Evolutionary conservation across 2,888 invertebrate genomes (phyloP).

Genomic region (Graphium colonna): DNA sequence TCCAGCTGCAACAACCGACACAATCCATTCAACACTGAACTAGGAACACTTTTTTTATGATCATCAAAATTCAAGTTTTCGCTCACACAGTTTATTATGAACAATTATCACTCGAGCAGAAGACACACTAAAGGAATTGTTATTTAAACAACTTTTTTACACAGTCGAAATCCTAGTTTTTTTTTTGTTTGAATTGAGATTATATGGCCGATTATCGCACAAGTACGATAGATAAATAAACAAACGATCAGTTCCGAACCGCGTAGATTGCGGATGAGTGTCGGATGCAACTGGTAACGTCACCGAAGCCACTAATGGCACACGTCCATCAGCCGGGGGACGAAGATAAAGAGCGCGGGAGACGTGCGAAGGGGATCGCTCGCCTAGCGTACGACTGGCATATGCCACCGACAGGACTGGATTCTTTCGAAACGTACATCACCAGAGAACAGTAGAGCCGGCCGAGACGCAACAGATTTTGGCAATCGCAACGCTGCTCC

Average conservation of each 20-base stretch:
- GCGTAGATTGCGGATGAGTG: background rate
- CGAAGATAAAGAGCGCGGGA: constrained; percentile 40
- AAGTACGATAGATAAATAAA: too few relatives aligned
- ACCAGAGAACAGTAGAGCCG: constrained; percentile 37
- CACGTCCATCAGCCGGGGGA: constrained; percentile 45
- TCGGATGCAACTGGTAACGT: constrained; percentile 28
- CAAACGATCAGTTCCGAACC: background rate
- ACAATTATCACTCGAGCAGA: too few relatives aligned
- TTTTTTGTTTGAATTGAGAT: too few relatives aligned
- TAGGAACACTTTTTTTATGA: too few relatives aligned
- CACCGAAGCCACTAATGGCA: constrained; percentile 32
- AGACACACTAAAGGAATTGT: too few relatives aligned
- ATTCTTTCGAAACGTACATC: constrained; percentile 15
- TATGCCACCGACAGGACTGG: constrained; percentile 28
- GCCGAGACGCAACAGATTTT: constrained; percentile 62
- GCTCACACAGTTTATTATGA: too few relatives aligned
- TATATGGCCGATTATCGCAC: too few relatives aligned
- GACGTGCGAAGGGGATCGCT: constrained; percentile 40
- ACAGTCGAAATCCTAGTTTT: too few relatives aligned
- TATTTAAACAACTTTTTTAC: too few relatives aligned
- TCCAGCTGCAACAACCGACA: constrained; percentile 84
- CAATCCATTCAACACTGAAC: constrained; percentile 8
- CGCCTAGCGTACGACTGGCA: constrained; percentile 45
- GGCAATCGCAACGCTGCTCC: constrained; percentile 55
- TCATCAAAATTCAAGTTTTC: too few relatives aligned